phyloP scores from a whole-genome alignment of 2,888 invertebrate species.

The Caenorhabditis parvicauda region DNA sequence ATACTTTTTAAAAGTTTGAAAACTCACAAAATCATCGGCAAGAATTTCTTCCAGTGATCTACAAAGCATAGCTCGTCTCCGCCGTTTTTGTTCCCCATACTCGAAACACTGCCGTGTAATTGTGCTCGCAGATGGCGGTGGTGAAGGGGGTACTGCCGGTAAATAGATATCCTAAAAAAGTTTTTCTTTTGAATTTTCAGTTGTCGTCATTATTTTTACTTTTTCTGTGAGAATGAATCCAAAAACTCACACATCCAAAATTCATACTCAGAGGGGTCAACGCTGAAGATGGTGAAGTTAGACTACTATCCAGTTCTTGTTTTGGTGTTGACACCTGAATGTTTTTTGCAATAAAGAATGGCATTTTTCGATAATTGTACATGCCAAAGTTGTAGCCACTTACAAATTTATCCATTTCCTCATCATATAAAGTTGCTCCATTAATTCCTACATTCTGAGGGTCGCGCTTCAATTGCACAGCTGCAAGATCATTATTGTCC shows the following conservation, averaged over 20 bases:
- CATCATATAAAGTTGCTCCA: constrained; percentile 13
- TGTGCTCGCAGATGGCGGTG: constrained; percentile 24
- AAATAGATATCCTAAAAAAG: constrained; percentile 25
- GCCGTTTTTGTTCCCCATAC: constrained; percentile 47
- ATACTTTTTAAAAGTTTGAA: background rate
- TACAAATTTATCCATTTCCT: too few species aligned
- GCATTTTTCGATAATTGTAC: constrained; percentile 9
- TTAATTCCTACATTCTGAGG: constrained; percentile 8
- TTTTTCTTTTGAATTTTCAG: background rate
- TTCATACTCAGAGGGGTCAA: constrained; percentile 22
- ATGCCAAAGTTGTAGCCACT: constrained; percentile 13
- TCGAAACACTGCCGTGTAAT: constrained; percentile 27
- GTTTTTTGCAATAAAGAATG: background rate
- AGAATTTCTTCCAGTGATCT: constrained; percentile 53
- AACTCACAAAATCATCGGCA: constrained; percentile 25
- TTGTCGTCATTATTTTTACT: background rate
- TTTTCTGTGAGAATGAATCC: background rate
- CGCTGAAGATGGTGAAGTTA: constrained; percentile 25
- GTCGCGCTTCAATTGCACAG: constrained; percentile 34
- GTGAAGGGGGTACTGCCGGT: constrained; percentile 37
- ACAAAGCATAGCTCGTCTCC: constrained; percentile 54
- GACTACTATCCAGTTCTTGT: constrained; percentile 17
- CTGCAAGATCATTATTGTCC: constrained; percentile 2
- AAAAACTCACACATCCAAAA: background rate
- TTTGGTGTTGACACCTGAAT: constrained; percentile 13